Evolutionary conservation across 2,888 invertebrate genomes (phyloP).

Genomic region (Phortica okadai): DNA sequence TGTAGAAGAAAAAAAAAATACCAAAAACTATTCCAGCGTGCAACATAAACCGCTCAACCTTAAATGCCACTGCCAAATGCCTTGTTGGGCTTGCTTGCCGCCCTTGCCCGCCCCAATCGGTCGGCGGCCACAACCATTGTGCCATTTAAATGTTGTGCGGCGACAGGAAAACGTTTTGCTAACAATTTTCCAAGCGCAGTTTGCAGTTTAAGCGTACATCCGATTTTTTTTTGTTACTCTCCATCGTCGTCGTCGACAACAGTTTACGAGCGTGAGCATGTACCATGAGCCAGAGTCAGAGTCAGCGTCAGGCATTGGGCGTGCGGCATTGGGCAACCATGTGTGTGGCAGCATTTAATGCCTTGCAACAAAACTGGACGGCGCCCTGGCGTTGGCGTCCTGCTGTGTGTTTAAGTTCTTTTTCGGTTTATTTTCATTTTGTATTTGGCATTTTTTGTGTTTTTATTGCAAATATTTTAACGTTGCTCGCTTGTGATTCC

Average conservation of each 20-base stretch:
- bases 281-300: background rate
- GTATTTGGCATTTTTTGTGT: no score
- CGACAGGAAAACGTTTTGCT: slow-evolving; percentile 31
- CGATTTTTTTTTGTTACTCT: slow-evolving; percentile 7
- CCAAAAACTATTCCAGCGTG: slow-evolving; percentile 19
- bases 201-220: slow-evolving; percentile 23
- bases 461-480: background rate
- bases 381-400: background rate
- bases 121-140: background rate
- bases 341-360: background rate
- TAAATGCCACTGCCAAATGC: slow-evolving; percentile 22
- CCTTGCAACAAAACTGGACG: background rate
- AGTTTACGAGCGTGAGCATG: slow-evolving; percentile 14
- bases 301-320: background rate
- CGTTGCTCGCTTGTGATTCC: background rate
- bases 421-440: no score
- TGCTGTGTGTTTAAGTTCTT: slow-evolving; percentile 8
- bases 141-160: background rate
- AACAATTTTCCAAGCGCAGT: slow-evolving; percentile 31
- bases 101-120: background rate
- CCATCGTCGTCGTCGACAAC: background rate
- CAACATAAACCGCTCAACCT: slow-evolving; percentile 21
- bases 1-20: background rate
- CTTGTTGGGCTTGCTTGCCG: background rate
- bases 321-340: background rate